Evolutionary conservation across 1,140 invertebrate genomes (phyloP).

Genomic region (Mya arenaria): DNA sequence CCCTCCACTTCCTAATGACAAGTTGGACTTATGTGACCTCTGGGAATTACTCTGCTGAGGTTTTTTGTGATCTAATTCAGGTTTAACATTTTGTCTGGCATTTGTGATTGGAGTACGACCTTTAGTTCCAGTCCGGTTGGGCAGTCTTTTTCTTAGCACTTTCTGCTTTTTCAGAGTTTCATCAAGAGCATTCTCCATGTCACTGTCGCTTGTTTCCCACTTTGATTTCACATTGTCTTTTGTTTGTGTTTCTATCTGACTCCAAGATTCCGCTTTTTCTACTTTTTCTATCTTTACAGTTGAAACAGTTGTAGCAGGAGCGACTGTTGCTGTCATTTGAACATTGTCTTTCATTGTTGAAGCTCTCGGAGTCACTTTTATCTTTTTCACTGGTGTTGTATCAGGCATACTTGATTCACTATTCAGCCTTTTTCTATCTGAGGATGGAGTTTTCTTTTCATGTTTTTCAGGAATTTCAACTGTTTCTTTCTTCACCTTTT

Average conservation of each 20-base stretch:
- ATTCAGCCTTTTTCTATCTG: slow-evolving; percentile 62
- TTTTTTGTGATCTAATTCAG: slow-evolving; percentile 30
- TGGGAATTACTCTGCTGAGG: slow-evolving; percentile 16
- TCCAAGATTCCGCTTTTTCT: slow-evolving; percentile 73
- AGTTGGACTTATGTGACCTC: slow-evolving; percentile 52
- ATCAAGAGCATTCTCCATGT: slow-evolving; percentile 63
- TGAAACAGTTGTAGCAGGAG: no score
- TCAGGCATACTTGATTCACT: slow-evolving; percentile 68
- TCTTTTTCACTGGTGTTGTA: slow-evolving; percentile 53
- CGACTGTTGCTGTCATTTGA: neutral
- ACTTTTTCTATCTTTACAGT: no score
- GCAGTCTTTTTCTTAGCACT: slow-evolving; percentile 41
- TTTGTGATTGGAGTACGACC: slow-evolving; percentile 1
- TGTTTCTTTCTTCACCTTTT: slow-evolving; percentile 59
- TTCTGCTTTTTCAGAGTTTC: slow-evolving; percentile 50
- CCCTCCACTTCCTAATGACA: slow-evolving; percentile 40
- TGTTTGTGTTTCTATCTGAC: slow-evolving; percentile 73
- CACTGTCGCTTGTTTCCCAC: slow-evolving; percentile 79
- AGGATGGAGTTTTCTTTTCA: slow-evolving; percentile 57
- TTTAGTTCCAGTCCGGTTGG: neutral
- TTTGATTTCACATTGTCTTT: slow-evolving; percentile 72
- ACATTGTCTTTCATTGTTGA: slow-evolving; percentile 32
- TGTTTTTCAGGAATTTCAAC: slow-evolving; percentile 50
- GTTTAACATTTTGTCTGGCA: slow-evolving; percentile 11
- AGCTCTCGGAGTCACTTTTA: slow-evolving; percentile 16